Base-by-base conservation (phyloP, 2,113 vertebrate species). In the Alexandromys fortis region DNA sequence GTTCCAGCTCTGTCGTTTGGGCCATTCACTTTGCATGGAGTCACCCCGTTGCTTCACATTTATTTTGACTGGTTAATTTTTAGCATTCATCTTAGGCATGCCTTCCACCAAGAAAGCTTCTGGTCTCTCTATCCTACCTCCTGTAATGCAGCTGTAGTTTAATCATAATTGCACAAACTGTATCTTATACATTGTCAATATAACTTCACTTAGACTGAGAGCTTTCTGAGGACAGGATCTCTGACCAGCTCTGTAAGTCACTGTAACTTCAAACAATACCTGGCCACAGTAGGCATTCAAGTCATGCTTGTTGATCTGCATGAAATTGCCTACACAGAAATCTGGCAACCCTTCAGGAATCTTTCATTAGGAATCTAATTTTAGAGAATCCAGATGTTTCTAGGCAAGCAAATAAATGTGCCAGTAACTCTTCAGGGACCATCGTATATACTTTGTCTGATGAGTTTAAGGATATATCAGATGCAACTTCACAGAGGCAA, bases 381-480 rank as follows among this genome's bases (percentile, higher is more conserved):
- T 96, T 97, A 97, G 95, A 95, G 78, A 79, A 94, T 94, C 92
- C 96, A 97, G 96, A 96, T 97, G 97, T 95, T 97, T 87, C 85
- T 70, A 94, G 55, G 90, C 70, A 89, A 94, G 89, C 61, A 89
- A 96, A 97, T 94, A 72, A 96, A 95, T 86, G 87, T 89, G 86
- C 86, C 89, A 89, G 83, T 73, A 97, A 95, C 89, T 96, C 91
- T 92, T 91, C 61, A 75, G 96, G 55, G 93, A 86, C 87, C 16
- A 65, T 93, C 67, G 33, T 24, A 13, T 89, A 55, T 42, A 86
- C 55, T 89, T 90, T n/a, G 33, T 87, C 47, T 96, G 87, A 93
- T 85, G 81, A 92, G 49, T 75, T 82, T 94, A 91, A 94, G 72
- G 87, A 78, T n/a, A 79, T 63, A 90, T 88, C 89, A 91, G 86